These are phyloP conservation scores for Otis tarda DNA, from an alignment of 2,113 vertebrate genomes.

Conservation along the genomic window DNA sequence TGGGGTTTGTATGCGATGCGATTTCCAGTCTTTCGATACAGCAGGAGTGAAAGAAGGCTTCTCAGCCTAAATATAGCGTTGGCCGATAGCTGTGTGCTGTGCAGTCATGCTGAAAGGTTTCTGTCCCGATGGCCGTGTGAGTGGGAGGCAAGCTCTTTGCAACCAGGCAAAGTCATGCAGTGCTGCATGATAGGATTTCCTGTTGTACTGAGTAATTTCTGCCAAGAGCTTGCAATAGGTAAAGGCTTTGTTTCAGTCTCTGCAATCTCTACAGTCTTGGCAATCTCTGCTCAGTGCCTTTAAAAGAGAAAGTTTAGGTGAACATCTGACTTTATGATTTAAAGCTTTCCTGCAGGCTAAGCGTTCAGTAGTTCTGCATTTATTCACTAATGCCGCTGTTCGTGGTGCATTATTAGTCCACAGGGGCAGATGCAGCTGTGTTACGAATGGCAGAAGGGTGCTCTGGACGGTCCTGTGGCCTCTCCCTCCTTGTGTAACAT, in stretches of 20 bases:
- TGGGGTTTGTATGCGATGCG: background rate
- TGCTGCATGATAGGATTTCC: background rate
- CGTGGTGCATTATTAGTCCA: background rate
- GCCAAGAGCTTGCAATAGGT: background rate
- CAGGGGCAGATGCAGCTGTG: background rate
- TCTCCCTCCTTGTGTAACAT: fast-evolving
- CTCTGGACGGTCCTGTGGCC: background rate
- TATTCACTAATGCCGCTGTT: background rate
- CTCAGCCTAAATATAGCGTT: background rate
- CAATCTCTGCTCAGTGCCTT: background rate
- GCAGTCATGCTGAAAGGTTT: background rate
- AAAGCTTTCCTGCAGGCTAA: background rate
- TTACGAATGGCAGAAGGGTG: background rate
- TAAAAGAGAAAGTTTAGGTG: background rate
- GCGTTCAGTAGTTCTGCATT: background rate
- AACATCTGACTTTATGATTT: background rate
- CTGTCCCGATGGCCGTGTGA: background rate
- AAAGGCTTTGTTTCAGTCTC: background rate
- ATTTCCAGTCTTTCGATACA: background rate
- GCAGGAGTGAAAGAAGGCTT: background rate
- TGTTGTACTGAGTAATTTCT: background rate
- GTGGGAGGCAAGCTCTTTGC: background rate
- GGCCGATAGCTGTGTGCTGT: background rate
- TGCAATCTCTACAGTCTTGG: background rate
- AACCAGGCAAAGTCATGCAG: background rate